Conservation (phyloP, 2,113 vertebrate species). For the Carassius carassius region DNA sequence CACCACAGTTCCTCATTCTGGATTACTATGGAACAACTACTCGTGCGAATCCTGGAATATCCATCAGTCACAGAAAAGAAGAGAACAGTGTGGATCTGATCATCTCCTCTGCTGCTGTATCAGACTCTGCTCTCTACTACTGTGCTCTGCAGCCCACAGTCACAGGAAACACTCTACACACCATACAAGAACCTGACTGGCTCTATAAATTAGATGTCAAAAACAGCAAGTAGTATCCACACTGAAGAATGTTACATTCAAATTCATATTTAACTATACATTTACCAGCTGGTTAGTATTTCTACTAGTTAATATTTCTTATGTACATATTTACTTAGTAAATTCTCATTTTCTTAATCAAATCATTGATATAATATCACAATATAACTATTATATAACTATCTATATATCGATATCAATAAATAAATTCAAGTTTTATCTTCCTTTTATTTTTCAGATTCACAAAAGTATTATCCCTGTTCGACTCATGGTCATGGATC, state of each 20-base stretch:
- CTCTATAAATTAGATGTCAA: neutral
- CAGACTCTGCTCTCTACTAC: conserved; percentile 43
- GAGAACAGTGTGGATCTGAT: neutral
- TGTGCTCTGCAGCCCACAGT: conserved; percentile 8
- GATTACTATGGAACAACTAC: neutral
- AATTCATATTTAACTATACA: neutral
- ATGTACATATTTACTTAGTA: no score
- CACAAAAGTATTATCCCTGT: neutral
- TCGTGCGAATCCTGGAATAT: neutral
- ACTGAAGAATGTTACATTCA: neutral
- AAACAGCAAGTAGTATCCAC: neutral
- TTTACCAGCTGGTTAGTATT: neutral
- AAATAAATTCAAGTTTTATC: neutral
- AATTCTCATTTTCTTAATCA: no score
- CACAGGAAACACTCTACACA: neutral
- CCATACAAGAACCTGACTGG: neutral
- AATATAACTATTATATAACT: no score
- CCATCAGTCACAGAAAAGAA: conserved; percentile 1
- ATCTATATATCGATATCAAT: no score
- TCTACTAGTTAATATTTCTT: neutral
- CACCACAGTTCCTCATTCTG: conserved; percentile 27
- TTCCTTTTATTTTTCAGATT: neutral
- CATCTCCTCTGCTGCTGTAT: conserved; percentile 9
- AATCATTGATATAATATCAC: no score
- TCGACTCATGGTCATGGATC: neutral